Conservation (phyloP, 2,888 invertebrate genomes). For the Merodon equestris region DNA sequence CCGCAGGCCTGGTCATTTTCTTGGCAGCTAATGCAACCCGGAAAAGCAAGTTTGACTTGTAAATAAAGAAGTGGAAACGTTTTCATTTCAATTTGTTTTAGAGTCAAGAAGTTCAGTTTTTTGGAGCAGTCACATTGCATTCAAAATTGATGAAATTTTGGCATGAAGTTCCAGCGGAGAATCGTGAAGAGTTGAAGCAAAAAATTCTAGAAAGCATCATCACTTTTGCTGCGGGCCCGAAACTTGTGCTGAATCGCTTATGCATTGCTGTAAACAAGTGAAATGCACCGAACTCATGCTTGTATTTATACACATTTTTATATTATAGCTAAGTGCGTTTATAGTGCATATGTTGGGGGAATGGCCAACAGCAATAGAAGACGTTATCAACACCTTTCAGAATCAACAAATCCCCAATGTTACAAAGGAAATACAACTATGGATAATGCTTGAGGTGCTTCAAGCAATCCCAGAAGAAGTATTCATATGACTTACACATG, state of each 20-base stretch:
- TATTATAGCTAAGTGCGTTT: constrained; percentile 87
- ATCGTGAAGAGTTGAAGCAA: constrained; percentile 87
- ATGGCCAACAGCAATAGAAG: constrained; percentile 85
- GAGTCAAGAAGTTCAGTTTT: constrained; percentile 94
- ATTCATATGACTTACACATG: constrained; percentile 69
- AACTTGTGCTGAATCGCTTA: constrained; percentile 90
- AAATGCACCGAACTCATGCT: not conserved
- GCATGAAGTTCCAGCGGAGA: constrained; percentile 90
- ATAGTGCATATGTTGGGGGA: constrained; percentile 84
- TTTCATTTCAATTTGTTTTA: constrained; percentile 75
- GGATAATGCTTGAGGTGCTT: constrained; percentile 89
- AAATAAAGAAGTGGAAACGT: not conserved
- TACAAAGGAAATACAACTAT: constrained; percentile 82
- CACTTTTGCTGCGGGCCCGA: constrained; percentile 88
- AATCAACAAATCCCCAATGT: constrained; percentile 81
- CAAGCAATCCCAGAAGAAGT: constrained; percentile 94
- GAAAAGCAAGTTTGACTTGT: constrained; percentile 82
- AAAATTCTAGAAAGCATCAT: constrained; percentile 88
- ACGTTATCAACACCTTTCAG: constrained; percentile 85
- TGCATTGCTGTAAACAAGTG: constrained; percentile 86
- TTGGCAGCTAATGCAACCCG: constrained; percentile 91
- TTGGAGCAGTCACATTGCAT: constrained; percentile 94
- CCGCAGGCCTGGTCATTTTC: constrained; percentile 95
- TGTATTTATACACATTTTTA: not conserved
- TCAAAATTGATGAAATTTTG: constrained; percentile 92